Conservation (phyloP, 2,888 invertebrate genomes). For the Leptopilina myrica region DNA sequence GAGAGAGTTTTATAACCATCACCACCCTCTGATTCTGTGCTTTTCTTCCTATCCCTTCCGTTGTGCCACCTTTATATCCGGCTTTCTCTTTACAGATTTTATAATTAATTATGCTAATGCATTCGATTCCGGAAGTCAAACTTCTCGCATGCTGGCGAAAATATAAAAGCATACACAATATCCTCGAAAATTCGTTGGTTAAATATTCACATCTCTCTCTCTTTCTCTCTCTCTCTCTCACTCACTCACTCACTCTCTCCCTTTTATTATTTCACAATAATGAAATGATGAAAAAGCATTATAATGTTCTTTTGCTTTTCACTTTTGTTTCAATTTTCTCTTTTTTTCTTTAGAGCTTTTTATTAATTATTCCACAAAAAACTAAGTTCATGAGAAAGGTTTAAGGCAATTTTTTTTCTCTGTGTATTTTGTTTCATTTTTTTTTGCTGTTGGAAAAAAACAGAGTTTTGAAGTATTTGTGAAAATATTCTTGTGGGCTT, state of each 20-base stretch:
- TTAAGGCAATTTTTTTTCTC: background rate
- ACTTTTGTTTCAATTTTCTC: background rate
- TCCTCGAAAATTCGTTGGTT: constrained; percentile 21
- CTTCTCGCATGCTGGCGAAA: constrained; percentile 10
- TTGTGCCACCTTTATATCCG: constrained; percentile 39
- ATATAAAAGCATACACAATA: constrained; percentile 36
- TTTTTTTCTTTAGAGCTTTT: background rate
- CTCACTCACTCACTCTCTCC: background rate
- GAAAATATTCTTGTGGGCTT: no score
- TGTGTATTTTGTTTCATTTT: no score
- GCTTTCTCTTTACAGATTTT: constrained; percentile 59
- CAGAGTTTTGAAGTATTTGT: no score
- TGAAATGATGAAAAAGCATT: constrained; percentile 5
- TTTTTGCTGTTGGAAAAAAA: no score
- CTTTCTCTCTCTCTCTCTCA: background rate
- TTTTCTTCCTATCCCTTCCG: constrained; percentile 50
- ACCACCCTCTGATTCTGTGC: constrained; percentile 51
- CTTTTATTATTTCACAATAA: constrained; percentile 21
- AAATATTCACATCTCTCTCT: background rate
- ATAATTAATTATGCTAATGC: constrained; percentile 72
- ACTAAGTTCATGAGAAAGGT: background rate
- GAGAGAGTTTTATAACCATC: constrained; percentile 46
- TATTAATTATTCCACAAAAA: background rate
- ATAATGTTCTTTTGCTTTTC: constrained; percentile 5
- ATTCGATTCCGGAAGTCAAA: constrained; percentile 54